Conservation (phyloP, 2,888 invertebrate genomes). For the Ptilodon capucinus region DNA sequence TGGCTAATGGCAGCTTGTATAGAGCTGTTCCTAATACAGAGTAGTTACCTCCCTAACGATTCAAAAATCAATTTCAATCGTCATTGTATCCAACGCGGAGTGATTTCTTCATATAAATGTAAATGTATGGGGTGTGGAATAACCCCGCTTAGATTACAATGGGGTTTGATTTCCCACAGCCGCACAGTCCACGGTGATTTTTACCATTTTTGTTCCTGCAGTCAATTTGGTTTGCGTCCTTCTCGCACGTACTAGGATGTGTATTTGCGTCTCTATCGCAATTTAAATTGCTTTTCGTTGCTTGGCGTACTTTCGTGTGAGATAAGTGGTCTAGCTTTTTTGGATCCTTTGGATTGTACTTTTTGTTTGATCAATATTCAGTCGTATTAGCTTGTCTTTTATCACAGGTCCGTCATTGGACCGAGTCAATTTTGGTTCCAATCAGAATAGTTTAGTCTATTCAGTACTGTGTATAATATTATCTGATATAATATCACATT, state of each 20-base stretch:
- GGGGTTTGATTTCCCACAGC: constrained; percentile 52
- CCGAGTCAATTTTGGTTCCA: no score
- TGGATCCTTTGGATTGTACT: constrained; percentile 5
- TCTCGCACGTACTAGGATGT: constrained; percentile 13
- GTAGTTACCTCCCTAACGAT: no score
- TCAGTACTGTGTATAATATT: no score
- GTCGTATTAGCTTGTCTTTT: neutral
- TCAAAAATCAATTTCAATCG: constrained; percentile 33
- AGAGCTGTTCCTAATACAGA: no score
- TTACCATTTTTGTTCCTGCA: constrained; percentile 31
- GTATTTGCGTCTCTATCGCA: constrained; percentile 8
- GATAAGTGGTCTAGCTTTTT: constrained; percentile 26
- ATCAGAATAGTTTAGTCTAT: no score
- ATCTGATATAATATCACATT: no score
- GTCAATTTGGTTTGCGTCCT: constrained; percentile 34
- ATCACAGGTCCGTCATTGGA: no score
- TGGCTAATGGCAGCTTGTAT: no score
- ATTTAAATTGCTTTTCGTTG: constrained; percentile 11
- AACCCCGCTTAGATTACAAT: constrained; percentile 54
- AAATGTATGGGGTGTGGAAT: constrained; percentile 56
- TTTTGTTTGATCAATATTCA: neutral
- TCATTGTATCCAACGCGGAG: constrained; percentile 21
- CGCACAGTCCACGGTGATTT: constrained; percentile 35
- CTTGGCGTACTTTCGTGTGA: constrained; percentile 14
- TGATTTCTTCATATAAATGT: constrained; percentile 67